These are phyloP conservation scores for Pao palembangensis DNA, from an alignment of 2,113 vertebrate genomes.

Conservation along the genomic window DNA sequence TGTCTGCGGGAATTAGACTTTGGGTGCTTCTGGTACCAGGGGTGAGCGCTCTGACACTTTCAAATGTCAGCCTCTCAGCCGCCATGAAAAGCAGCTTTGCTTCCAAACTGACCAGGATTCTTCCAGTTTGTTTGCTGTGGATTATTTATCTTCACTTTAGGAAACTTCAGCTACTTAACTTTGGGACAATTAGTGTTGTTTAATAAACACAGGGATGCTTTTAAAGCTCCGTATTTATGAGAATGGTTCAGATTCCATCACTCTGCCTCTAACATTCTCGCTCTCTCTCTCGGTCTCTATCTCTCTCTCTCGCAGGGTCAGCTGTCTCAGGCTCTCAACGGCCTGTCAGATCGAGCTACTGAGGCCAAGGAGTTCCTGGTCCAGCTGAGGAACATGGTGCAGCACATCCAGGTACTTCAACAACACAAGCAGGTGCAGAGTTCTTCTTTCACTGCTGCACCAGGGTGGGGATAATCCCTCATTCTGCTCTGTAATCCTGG, in stretches of 20 bases:
- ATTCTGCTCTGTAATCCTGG: too few species aligned
- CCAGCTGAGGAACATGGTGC: slow-evolving; percentile 94
- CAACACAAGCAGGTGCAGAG: not conserved
- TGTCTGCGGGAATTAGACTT: slow-evolving; percentile 18
- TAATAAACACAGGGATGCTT: too few species aligned
- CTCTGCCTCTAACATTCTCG: not conserved
- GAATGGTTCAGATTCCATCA: not conserved
- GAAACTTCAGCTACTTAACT: too few species aligned
- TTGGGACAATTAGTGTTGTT: too few species aligned
- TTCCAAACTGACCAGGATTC: too few species aligned
- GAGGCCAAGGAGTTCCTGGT: slow-evolving; percentile 98
- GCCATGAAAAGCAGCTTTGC: slow-evolving; percentile 22
- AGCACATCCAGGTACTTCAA: slow-evolving; percentile 90
- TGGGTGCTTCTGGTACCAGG: not conserved
- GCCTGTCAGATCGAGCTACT: slow-evolving; percentile 92
- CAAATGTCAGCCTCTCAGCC: slow-evolving; percentile 44
- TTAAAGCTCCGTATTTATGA: too few species aligned
- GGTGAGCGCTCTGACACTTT: slow-evolving; percentile 15
- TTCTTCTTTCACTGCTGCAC: not conserved
- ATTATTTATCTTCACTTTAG: too few species aligned
- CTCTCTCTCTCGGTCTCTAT: not conserved
- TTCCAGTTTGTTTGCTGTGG: too few species aligned
- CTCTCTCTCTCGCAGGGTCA: slow-evolving; percentile 80
- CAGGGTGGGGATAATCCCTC: too few species aligned
- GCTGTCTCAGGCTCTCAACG: slow-evolving; percentile 92